These are phyloP conservation scores for Cephus sareptanus DNA, from an alignment of 2,888 invertebrate genomes.

Conservation along the genomic window DNA sequence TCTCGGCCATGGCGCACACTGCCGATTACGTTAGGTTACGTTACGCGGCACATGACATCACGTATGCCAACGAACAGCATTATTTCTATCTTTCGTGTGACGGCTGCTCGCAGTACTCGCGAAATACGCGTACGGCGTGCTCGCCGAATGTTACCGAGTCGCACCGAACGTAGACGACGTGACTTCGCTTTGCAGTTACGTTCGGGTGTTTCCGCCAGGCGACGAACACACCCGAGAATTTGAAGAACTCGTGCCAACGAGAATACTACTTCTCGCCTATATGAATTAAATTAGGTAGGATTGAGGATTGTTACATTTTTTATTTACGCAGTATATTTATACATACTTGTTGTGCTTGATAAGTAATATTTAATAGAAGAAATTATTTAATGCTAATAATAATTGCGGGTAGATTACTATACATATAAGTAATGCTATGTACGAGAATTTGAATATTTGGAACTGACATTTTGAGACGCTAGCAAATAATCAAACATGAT, in stretches of 20 bases:
- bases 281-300: not conserved
- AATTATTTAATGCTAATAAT: not conserved
- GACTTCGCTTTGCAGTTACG: not conserved
- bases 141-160: conserved; percentile 26
- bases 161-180: conserved; percentile 20
- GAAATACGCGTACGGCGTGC: conserved; percentile 30
- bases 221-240: not conserved
- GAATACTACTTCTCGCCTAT: too few relatives aligned
- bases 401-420: not conserved
- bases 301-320: not conserved
- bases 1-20: not conserved
- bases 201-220: not conserved
- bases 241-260: not conserved
- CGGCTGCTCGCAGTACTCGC: conserved; percentile 18
- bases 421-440: not conserved
- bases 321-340: not conserved
- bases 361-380: not conserved
- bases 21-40: not conserved
- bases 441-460: not conserved
- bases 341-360: not conserved
- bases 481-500: too few relatives aligned
- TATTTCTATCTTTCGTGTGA: not conserved
- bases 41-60: conserved; percentile 4
- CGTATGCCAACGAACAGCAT: conserved; percentile 26
- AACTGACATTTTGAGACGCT: not conserved